Evolutionary conservation across 2,888 invertebrate genomes (phyloP).

Genomic region (Melanotus villosus): DNA sequence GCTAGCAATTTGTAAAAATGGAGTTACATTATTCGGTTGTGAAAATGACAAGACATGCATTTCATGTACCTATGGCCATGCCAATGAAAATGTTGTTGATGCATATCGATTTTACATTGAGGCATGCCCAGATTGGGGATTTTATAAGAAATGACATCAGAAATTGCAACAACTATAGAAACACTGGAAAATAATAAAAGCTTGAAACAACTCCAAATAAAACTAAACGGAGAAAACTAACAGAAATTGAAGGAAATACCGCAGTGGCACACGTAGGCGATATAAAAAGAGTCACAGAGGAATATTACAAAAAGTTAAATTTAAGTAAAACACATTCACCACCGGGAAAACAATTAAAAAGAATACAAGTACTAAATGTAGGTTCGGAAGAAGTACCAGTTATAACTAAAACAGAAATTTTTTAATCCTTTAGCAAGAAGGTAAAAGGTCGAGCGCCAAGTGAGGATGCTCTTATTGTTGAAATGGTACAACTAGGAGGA

Average conservation of each 20-base stretch:
- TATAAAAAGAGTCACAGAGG: neutral
- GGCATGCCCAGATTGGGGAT: too few species aligned
- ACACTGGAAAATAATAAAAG: neutral
- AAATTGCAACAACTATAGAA: neutral
- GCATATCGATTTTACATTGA: too few species aligned
- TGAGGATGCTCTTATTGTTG: neutral
- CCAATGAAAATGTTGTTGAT: too few species aligned
- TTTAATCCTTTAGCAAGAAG: neutral
- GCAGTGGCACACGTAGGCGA: neutral
- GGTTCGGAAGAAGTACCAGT: too few species aligned
- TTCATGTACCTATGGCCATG: too few species aligned
- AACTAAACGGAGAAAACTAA: neutral
- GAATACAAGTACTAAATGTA: constrained; percentile 7
- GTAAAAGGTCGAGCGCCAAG: neutral
- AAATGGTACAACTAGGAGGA: too few species aligned
- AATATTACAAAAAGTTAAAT: neutral
- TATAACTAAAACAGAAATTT: constrained; percentile 9
- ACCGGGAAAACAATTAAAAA: neutral
- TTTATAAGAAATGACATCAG: neutral
- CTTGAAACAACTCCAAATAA: neutral
- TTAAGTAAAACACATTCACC: neutral
- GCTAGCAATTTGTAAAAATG: too few species aligned
- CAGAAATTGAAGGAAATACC: neutral
- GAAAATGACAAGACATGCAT: too few species aligned
- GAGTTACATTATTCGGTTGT: too few species aligned